Percentiles rank a stretch among this genome's conserved stretches.
Conservation (phyloP, 2,797 vertebrate species). For the Pangasius krempfi region DNA sequence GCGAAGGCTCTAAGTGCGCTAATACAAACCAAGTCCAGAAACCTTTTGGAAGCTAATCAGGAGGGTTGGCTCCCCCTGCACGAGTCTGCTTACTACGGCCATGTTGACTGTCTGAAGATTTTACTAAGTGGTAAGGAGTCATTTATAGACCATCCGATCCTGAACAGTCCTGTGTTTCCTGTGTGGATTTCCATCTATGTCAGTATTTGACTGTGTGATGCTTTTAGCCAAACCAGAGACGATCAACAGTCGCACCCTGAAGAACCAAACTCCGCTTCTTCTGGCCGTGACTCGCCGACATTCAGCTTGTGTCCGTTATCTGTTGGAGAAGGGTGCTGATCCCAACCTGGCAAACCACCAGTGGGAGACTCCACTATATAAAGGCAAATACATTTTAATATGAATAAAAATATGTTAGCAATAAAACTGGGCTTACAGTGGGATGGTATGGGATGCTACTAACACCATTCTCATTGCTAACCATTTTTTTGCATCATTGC, state of each 20-base stretch:
- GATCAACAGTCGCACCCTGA: conserved; percentile 80
- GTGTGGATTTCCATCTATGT: background rate
- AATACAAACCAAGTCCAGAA: conserved; percentile 70
- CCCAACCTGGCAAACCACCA: conserved; percentile 81
- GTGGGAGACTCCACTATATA: conserved; percentile 82
- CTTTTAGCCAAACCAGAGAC: conserved; percentile 73
- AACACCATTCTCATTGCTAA: background rate
- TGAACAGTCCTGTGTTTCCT: background rate
- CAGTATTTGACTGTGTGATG: conserved; percentile 6
- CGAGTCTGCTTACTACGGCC: conserved; percentile 81
- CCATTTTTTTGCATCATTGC: background rate
- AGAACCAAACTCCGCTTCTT: conserved; percentile 80
- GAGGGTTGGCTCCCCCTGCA: conserved; percentile 85
- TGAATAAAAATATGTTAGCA: background rate
- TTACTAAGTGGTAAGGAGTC: conserved; percentile 75
- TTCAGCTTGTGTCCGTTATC: conserved; percentile 71
- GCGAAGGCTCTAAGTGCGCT: conserved; percentile 72
- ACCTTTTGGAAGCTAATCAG: conserved; percentile 75
- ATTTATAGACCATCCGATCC: background rate
- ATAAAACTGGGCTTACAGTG: background rate
- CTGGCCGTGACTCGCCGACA: conserved; percentile 76
- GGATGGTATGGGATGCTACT: background rate
- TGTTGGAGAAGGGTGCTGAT: conserved; percentile 81
- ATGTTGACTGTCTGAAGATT: conserved; percentile 75
- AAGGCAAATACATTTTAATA: conserved; percentile 69